phyloP scores from a whole-genome alignment of 2,113 vertebrate species.

The Aptenodytes patagonicus region DNA sequence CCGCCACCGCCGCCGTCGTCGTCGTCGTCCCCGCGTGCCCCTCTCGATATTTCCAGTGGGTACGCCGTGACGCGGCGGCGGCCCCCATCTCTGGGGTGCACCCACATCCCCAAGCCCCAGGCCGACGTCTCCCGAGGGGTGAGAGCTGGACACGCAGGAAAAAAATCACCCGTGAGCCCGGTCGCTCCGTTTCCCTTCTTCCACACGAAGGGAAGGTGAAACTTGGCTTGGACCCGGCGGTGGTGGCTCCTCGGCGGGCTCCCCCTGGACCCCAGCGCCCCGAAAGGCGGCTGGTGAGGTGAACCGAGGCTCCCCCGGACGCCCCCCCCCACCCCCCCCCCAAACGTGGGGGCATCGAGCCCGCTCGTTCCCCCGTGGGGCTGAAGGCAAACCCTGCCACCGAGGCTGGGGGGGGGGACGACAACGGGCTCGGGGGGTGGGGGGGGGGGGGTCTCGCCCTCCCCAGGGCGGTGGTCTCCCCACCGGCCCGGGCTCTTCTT shows the following conservation, averaged over 20 bases:
- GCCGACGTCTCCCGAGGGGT: not conserved
- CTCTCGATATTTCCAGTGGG: not conserved
- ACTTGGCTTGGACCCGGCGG: not conserved
- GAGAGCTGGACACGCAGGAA: not conserved
- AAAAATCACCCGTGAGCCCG: not conserved
- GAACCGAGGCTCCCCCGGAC: not conserved
- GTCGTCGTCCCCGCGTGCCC: not conserved
- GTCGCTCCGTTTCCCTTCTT: not conserved
- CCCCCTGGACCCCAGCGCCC: not conserved
- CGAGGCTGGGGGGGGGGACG: too few relatives aligned
- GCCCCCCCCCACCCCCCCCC: not conserved
- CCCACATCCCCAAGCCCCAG: not conserved
- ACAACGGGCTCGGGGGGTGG: too few relatives aligned
- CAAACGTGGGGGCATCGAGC: too few relatives aligned
- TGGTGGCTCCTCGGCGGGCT: not conserved
- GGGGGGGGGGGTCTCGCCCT: too few relatives aligned
- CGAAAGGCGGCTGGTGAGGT: not conserved
- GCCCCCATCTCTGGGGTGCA: not conserved
- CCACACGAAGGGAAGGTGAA: not conserved
- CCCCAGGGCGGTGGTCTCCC: too few relatives aligned
- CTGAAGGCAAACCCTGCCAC: too few relatives aligned
- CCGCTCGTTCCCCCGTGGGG: too few relatives aligned
- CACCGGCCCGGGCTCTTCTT: too few relatives aligned
- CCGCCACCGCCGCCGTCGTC: not conserved
- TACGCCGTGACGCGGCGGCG: accelerated